Conservation (phyloP, 1,140 invertebrate genomes). For the Theocolax elegans region DNA sequence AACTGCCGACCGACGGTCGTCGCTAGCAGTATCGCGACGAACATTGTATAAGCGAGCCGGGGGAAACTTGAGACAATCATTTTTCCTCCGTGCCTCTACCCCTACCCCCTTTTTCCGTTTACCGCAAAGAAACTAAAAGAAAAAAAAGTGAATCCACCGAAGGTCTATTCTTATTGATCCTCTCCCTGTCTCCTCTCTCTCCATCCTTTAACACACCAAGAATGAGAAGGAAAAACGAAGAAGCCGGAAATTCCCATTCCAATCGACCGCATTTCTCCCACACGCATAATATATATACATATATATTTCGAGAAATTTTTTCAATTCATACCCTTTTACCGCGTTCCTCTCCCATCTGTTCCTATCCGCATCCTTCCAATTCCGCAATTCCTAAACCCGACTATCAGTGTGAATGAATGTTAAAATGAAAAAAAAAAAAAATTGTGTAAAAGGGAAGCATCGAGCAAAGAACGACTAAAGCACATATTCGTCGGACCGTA, state of each 20-base stretch:
- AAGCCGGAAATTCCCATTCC: conserved; percentile 38
- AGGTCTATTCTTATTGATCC: conserved; percentile 21
- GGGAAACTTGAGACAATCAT: background rate
- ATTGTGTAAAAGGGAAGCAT: conserved; percentile 59
- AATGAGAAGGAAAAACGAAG: conserved; percentile 18
- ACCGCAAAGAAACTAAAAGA: background rate
- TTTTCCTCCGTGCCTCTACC: conserved; percentile 2
- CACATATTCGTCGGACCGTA: conserved; percentile 65
- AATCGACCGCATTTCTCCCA: conserved; percentile 39
- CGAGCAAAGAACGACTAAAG: conserved; percentile 61
- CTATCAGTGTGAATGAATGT: conserved; percentile 66
- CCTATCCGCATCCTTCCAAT: conserved; percentile 3
- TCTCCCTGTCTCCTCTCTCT: background rate
- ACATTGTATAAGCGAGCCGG: conserved; percentile 21
- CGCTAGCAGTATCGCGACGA: conserved; percentile 43
- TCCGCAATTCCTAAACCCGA: conserved; percentile 48
- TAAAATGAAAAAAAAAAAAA: conserved; percentile 51
- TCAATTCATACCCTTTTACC: conserved; percentile 2
- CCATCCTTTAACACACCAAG: conserved; percentile 11
- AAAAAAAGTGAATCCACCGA: conserved; percentile 1
- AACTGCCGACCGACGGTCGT: conserved; percentile 52
- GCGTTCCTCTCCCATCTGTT: conserved; percentile 9
- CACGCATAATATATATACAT: conserved; percentile 2
- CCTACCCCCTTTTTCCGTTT: background rate
- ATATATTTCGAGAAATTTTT: conserved; percentile 25